Base-by-base conservation (phyloP, 30 jellyfish, hydroid and myxozoan genomes). In the Hydractinia echinata region DNA sequence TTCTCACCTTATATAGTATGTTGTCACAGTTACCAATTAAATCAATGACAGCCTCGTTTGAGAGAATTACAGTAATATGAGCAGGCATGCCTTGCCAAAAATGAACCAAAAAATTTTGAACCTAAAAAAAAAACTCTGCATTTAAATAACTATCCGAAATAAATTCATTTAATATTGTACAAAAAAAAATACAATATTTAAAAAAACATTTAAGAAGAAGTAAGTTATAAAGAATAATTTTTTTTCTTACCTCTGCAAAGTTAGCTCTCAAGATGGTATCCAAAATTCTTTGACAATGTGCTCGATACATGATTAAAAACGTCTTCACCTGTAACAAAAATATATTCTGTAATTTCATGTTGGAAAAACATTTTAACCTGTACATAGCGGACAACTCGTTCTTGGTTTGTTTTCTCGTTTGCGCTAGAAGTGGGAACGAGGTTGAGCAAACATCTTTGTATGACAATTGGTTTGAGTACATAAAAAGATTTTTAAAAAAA, bases 41-140 rank as follows among this genome's bases (percentile, higher is more conserved):
- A 7, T 94, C 97, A 10, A 88, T 86, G 76, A 88, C 96, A 13
- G 83, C 89, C 51, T 88, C 83, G 21, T 66, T 72, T 64, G 90
- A 91, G 39, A 94, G 95, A 14, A 94, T 88, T 13, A 87, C 96
- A 8, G 89, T 89, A 1, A 94, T 94, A 49, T 94, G 99, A 19
- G 82, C 70, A 14, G 99, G 99, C 96, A 94, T 94, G 4, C 99
- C 99, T 81, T 94, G 95, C 99, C 99, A 94, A 81, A 94, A 94
- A 62, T 94, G 99, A 50, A 94, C 81, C 64, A 94, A 74, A 70
- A 86, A 94, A 67, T 94, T 94, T 79, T 94, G 97, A 53, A 94
- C 99, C 99, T 93, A 60, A 15, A 83, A 48, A 5, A 48, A 14
- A 13, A 76, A 50, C 69, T 58, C 21, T 15, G 14, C 14, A 15